Evolutionary conservation across 1,140 invertebrate species (phyloP), one percentile per base, ranked within the genome.

Genomic region (Drosophila nigromelanica): DNA sequence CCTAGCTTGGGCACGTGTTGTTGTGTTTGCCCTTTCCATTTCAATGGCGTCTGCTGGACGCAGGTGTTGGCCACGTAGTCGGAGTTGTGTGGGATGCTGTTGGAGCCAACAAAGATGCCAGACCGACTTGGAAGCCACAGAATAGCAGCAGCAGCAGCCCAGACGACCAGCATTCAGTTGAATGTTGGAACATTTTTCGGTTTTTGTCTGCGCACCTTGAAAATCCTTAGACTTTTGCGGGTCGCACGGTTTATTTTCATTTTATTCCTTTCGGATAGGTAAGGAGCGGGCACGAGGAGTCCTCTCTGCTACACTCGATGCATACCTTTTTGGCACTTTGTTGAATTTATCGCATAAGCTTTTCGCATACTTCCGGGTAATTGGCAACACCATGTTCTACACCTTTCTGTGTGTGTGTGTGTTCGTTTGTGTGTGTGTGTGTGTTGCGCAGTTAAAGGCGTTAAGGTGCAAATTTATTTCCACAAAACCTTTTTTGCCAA

Each of bases 391-490:
- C 79, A 76, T 79, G 75, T 89, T 69, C 64, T 62, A 67, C 67
- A 76, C 74, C 54, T 51, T 11, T 43, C 18, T 18, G 37, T 64
- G n/a, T 63, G 56, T 40, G 39, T 35, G 24, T 60, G 18, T 69
- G 48, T n/a, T n/a, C n/a, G n/a, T 39, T 14, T 33, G 12, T 27
- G 12, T 18, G 56, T 58, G 60, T 75, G 66, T 62, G 58, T 85
- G 78, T 62, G 70, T 81, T 78, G 78, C 63, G 72, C 82, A 87
- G 89, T 87, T 87, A 87, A 87, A 87, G 83, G 83, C 83, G 83
- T 87, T 89, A 87, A 87, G 83, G 83, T 87, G 83, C 83, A 89
- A 87, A 87, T 87, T 87, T 87, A 87, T 89, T 83, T 89, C 54
- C 67, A 82, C 37, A 69, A 72, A 80, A 89, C 83, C 83, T 87